Conservation (phyloP, 2,888 invertebrate species). For the Trissoscelio sp. region DNA sequence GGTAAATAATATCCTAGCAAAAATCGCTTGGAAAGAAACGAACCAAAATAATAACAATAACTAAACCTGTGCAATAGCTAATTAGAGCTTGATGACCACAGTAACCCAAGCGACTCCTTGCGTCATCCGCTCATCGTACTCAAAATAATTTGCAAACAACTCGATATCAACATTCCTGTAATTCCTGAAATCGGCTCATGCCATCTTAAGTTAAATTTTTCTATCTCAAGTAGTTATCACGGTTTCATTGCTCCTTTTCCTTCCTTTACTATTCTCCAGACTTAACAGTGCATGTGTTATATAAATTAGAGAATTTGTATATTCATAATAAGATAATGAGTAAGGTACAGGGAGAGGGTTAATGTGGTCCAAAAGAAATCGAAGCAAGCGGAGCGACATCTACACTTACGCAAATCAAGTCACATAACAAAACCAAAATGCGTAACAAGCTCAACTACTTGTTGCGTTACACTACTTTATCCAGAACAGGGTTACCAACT, state of each 20-base stretch:
- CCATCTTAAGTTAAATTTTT: no score
- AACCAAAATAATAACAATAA: conserved; percentile 67
- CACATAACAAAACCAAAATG: conserved; percentile 45
- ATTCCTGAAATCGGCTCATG: no score
- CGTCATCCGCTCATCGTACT: conserved; percentile 73
- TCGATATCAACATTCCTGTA: neutral
- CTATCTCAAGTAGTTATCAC: neutral
- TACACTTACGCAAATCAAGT: conserved; percentile 71
- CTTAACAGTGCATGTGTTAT: conserved; percentile 78
- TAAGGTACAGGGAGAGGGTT: conserved; percentile 81
- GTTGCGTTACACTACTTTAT: conserved; percentile 42
- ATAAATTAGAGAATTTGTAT: conserved; percentile 74
- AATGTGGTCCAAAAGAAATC: conserved; percentile 82
- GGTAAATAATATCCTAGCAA: conserved; percentile 59
- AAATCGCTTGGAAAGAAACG: conserved; percentile 40
- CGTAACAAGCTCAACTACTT: conserved; percentile 72
- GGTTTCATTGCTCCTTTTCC: neutral
- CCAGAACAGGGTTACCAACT: conserved; percentile 31
- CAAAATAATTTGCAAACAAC: conserved; percentile 2
- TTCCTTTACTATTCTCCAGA: no score
- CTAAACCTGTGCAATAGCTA: conserved; percentile 77
- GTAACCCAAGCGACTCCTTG: conserved; percentile 82
- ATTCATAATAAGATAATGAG: conserved; percentile 75
- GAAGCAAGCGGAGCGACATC: conserved; percentile 81
- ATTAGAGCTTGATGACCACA: conserved; percentile 83